Conservation (phyloP, 2,888 invertebrate species). For the Nephrotoma appendiculata region DNA sequence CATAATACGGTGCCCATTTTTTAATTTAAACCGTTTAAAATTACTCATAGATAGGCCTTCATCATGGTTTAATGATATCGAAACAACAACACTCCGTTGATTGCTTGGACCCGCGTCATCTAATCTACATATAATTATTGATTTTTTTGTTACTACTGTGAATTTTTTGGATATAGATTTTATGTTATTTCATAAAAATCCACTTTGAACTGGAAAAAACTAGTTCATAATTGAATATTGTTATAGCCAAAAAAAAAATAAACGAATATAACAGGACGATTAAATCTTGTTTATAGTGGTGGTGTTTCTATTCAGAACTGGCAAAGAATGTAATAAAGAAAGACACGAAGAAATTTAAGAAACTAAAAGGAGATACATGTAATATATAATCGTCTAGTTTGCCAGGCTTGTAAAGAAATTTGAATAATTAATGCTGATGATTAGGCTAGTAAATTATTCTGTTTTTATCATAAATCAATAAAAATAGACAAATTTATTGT, state of each 20-base stretch:
- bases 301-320: neutral
- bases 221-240: neutral
- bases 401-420: neutral
- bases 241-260: neutral
- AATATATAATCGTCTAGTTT: neutral
- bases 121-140: neutral
- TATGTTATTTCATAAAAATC: neutral
- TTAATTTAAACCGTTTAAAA: neutral
- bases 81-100: neutral
- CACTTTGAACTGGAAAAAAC: neutral
- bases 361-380: neutral
- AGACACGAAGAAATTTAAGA: neutral
- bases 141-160: neutral
- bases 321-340: neutral
- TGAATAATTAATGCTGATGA: neutral
- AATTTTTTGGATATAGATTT: neutral
- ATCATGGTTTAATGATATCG: neutral
- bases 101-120: neutral
- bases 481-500: neutral
- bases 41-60: neutral
- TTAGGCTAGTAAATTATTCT: neutral
- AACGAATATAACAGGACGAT: neutral
- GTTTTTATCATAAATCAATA: neutral
- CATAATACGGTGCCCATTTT: neutral
- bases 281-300: neutral